Evolutionary conservation across 2,888 invertebrate species (phyloP), one percentile per base, ranked within the genome.

Genomic region (Pterobdella sp.): DNA sequence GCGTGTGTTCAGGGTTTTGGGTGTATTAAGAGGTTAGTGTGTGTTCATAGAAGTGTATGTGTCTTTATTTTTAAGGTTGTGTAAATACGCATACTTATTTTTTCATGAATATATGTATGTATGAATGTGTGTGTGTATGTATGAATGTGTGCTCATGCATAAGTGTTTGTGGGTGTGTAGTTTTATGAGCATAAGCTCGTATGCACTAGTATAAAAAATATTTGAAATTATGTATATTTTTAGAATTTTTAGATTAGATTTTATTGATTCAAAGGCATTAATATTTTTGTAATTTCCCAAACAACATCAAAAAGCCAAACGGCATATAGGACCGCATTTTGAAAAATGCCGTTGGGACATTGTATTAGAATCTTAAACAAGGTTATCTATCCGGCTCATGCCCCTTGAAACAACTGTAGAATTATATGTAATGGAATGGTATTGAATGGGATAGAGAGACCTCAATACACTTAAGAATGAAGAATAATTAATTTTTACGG

Each of bases 71-170:
- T 7, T n/a, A n/a, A 14, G 63, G 7, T 10, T 63, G 63, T 63
- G 31, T 63, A 26, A 14, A 31, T 31, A n/a, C n/a, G 63, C n/a
- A n/a, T 63, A n/a, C n/a, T 10, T 63, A 26, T 31, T 7, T 26
- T 4, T 63, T 10, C n/a, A 63, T 63, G 10, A 14, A 31, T 63
- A 63, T 63, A 26, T 63, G 63, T 63, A 18, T 63, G 63, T 63
- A n/a, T 63, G 63, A 7, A 26, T 63, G 63, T 63, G 63, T 31
- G 26, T 63, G 63, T 31, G 31, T 63, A n/a, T 63, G 63, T 63
- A n/a, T 63, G 63, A 14, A 26, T 26, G 63, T 63, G 63, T n/a
- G 31, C 7, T 10, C 7, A n/a, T n/a, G 63, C n/a, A n/a, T 63
- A 26, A 7, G 63, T 63, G 63, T 63, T 7, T 63, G 63, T 63